Conservation (phyloP, 2,888 invertebrate genomes). For the Pimpla rufipes region DNA sequence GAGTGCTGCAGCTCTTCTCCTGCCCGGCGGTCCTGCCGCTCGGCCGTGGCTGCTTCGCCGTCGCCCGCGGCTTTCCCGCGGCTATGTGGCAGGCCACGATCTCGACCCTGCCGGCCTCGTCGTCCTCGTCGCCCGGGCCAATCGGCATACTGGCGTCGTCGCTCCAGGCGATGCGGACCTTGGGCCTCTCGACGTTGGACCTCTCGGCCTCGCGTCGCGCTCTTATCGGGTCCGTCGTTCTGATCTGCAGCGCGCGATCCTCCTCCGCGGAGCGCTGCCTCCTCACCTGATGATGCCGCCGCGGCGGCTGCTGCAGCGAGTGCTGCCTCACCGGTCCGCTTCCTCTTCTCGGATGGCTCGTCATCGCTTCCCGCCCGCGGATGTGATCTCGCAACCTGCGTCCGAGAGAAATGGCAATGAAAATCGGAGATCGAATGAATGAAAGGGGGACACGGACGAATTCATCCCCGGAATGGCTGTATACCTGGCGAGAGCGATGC, state of each 20-base stretch:
- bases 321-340: constrained; percentile 79
- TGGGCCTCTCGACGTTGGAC: constrained; percentile 73
- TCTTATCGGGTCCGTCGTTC: constrained; percentile 70
- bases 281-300: constrained; percentile 77
- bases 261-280: constrained; percentile 82
- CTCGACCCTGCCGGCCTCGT: constrained; percentile 74
- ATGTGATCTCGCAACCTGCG: neutral
- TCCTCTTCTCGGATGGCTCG: constrained; percentile 73
- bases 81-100: constrained; percentile 82
- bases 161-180: constrained; percentile 82
- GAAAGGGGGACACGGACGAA: neutral
- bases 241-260: constrained; percentile 75
- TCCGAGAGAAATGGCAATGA: neutral
- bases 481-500: neutral
- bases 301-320: constrained; percentile 80
- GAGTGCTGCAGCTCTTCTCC: constrained; percentile 76
- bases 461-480: constrained; percentile 8
- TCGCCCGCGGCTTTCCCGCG: constrained; percentile 72
- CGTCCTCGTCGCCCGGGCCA: too few species aligned
- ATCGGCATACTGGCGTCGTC: constrained; percentile 38
- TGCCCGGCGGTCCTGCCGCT: constrained; percentile 35
- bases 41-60: constrained; percentile 53
- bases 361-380: constrained; percentile 73
- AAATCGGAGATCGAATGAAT: constrained; percentile 7
- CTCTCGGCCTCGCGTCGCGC: constrained; percentile 68